Evolutionary conservation across 1,140 invertebrate genomes (phyloP).

Genomic region (Agrilus planipennis): DNA sequence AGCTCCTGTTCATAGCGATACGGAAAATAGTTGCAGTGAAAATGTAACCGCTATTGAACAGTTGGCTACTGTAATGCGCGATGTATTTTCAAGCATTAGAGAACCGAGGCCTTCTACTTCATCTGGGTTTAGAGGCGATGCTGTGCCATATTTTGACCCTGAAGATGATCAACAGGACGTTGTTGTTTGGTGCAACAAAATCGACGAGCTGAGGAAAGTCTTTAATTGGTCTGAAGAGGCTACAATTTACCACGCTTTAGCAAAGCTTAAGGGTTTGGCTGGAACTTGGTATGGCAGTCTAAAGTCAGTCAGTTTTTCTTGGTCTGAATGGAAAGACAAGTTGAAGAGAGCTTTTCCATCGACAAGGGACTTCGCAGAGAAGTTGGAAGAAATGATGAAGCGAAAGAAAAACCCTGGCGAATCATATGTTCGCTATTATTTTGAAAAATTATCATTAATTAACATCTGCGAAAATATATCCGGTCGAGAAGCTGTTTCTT

Average conservation of each 20-base stretch:
- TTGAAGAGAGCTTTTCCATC: conserved; percentile 15
- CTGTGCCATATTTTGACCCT: conserved; percentile 18
- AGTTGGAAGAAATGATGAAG: conserved; percentile 20
- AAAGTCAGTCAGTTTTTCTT: conserved; percentile 11
- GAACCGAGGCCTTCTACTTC: too few species aligned
- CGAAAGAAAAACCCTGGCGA: conserved; percentile 14
- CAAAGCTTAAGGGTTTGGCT: conserved; percentile 10
- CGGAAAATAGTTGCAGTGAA: too few species aligned
- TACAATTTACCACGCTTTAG: conserved; percentile 7
- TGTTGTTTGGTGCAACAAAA: conserved; percentile 16
- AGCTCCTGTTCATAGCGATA: too few species aligned
- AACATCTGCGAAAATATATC: conserved; percentile 21
- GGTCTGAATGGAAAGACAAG: conserved; percentile 14
- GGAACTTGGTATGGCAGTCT: conserved; percentile 16
- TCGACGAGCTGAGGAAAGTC: conserved; percentile 9
- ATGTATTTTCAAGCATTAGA: too few species aligned
- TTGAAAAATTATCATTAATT: conserved; percentile 22
- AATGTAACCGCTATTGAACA: too few species aligned
- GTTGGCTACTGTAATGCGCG: too few species aligned
- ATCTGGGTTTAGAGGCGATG: neutral
- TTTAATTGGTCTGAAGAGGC: conserved; percentile 9
- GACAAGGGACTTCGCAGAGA: conserved; percentile 18
- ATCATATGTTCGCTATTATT: conserved; percentile 15
- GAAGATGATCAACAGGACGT: conserved; percentile 17
- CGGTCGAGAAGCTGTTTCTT: conserved; percentile 20